These are phyloP conservation scores for Allygus modestus DNA, from an alignment of 2,888 invertebrate species.

Conservation along the genomic window DNA sequence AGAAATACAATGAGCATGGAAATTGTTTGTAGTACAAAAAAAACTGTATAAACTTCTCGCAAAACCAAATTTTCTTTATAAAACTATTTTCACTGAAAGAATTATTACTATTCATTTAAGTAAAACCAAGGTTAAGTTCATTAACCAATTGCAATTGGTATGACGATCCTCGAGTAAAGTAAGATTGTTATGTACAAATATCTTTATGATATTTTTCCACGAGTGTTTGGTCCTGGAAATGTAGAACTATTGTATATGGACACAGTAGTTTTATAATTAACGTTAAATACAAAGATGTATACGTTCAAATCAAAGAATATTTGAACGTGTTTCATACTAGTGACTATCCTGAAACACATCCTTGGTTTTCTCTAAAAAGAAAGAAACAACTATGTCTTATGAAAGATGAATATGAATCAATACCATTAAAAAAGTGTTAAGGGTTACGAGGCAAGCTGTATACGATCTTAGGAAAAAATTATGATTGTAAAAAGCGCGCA, in stretches of 20 bases:
- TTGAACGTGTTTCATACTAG: neutral
- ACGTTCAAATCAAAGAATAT: neutral
- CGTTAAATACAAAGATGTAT: neutral
- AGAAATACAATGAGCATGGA: slow-evolving; percentile 37
- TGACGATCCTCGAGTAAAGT: slow-evolving; percentile 54
- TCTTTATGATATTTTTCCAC: neutral
- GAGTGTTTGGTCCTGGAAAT: neutral
- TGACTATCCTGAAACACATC: neutral
- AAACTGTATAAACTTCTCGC: slow-evolving; percentile 46
- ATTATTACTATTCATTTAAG: slow-evolving; percentile 51
- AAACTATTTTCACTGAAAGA: slow-evolving; percentile 51
- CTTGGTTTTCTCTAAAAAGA: neutral
- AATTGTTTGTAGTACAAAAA: neutral
- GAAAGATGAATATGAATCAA: neutral
- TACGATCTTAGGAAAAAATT: neutral
- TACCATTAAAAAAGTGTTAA: neutral
- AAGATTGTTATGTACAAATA: slow-evolving; percentile 19
- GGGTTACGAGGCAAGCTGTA: neutral
- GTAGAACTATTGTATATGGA: neutral
- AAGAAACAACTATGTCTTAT: too few relatives aligned
- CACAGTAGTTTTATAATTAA: neutral
- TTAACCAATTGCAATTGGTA: slow-evolving; percentile 60
- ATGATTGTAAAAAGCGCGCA: neutral
- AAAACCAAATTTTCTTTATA: slow-evolving; percentile 44
- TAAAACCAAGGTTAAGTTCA: slow-evolving; percentile 55